A percentile compares a stretch with the other conserved stretches of the same genome.
These are phyloP conservation scores for Trachelus stipa DNA, from an alignment of 2,888 invertebrate genomes.

Conservation along the genomic window DNA sequence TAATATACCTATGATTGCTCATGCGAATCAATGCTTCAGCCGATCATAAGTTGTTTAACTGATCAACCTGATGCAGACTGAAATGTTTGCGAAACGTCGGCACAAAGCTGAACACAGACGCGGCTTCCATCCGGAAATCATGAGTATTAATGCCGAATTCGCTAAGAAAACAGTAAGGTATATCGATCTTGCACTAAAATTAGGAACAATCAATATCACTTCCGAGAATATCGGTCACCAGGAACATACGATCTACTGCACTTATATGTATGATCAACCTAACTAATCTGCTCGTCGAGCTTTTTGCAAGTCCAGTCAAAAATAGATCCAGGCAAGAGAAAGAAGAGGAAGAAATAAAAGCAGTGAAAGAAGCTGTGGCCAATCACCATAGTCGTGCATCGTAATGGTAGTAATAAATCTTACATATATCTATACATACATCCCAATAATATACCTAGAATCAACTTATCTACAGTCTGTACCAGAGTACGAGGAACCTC, in stretches of 20 bases:
- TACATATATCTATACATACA: background rate
- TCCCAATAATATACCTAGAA: background rate
- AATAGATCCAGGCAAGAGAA: slow-evolving; percentile 2
- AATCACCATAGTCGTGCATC: background rate
- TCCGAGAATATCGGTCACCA: background rate
- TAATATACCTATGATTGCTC: too few relatives aligned
- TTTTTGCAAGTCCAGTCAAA: background rate
- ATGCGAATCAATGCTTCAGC: too few relatives aligned
- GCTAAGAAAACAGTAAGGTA: background rate
- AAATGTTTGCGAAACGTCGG: too few relatives aligned
- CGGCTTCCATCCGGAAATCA: too few relatives aligned
- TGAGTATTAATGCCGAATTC: background rate
- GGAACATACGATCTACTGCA: background rate
- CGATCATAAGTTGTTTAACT: too few relatives aligned
- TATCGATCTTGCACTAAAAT: background rate
- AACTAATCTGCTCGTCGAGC: background rate
- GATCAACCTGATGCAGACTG: too few relatives aligned
- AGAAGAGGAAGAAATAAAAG: background rate
- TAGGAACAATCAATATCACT: background rate
- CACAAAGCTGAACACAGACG: too few relatives aligned
- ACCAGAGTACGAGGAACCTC: background rate
- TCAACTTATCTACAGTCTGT: background rate
- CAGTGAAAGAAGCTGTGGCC: background rate
- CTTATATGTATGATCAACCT: background rate
- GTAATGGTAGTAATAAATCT: background rate